Evolutionary conservation across 2,797 vertebrate species (phyloP), one percentile per base, ranked within the genome.

Genomic region (Cryptoprocta ferox): DNA sequence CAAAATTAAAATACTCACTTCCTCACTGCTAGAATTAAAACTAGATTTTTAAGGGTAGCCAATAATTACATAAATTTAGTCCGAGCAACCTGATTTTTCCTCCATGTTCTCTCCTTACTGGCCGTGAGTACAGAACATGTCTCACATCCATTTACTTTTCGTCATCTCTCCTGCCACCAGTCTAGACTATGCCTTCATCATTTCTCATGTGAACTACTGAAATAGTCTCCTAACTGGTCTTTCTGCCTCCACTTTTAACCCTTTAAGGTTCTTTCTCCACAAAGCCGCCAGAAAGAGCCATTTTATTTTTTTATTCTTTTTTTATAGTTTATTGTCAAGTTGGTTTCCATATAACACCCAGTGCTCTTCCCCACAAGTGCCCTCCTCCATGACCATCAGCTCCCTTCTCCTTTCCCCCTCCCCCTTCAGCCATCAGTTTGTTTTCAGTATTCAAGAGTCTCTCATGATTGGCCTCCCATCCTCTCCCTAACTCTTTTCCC

Each of bases 161-260:
- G 65, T 2, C 19, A 28, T 76, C 59, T 89, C 15, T 35, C 70
- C 59, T 39, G 56, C 70, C 35, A 48, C 35, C 18, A 53, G 45
- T 92, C 59, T 53, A 65, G 28, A 78, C 10, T 14, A 42, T 26
- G 37, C 35, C 70, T 50, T 66, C 66, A 56, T 92, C n/a, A 50
- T 50, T 50, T 78, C 59, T 76, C 45, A 39, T 66, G 45, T 42
- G 35, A 76, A 39, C 59, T n/a, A 65, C 68, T 65, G 18, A 24
- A 37, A 13, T 45, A 32, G 39, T 89, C 30, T 91, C n/a, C 18
- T 53, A 70, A 63, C 48, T 65, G 45, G 19, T 66, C 24, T 87
- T 95, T 66, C 32, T 94, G n/a, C 14, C 89, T 95, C 80, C 2
- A 59, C 6, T 63, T 89, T 94, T 94, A 94, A 87, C 18, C 28